Conservation (phyloP, 35 echinoderm and acorn worm species). For the Hemicentrotus pulcherrimus region DNA sequence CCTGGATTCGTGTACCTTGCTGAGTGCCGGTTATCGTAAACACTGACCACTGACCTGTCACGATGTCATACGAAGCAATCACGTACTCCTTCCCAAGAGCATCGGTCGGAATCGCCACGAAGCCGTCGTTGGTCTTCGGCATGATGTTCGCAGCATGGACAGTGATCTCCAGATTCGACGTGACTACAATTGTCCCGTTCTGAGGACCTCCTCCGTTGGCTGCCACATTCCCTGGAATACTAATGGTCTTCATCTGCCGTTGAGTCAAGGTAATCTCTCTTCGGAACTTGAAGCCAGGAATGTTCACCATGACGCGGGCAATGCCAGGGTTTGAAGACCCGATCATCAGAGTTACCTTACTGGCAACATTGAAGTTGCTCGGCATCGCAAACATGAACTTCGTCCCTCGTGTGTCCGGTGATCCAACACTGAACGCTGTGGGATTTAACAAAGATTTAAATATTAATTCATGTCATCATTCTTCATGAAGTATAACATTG, state of each 20-base stretch:
- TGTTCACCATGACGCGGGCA: slow-evolving; percentile 53
- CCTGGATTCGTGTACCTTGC: slow-evolving; percentile 69
- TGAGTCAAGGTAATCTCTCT: slow-evolving; percentile 45
- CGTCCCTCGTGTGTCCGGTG: slow-evolving; percentile 71
- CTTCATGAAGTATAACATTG: too few species aligned
- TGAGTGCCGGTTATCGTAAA: slow-evolving; percentile 68
- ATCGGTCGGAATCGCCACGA: slow-evolving; percentile 77
- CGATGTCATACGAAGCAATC: slow-evolving; percentile 79
- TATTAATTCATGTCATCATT: too few species aligned
- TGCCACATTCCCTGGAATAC: slow-evolving; percentile 63
- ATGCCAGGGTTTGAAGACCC: slow-evolving; percentile 56
- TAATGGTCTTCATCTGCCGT: slow-evolving; percentile 15
- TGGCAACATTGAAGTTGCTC: slow-evolving; percentile 66
- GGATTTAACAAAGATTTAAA: background rate
- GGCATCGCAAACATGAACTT: slow-evolving; percentile 86
- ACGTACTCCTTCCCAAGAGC: slow-evolving; percentile 81
- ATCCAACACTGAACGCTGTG: background rate
- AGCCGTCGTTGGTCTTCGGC: slow-evolving; percentile 75
- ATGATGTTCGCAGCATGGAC: slow-evolving; percentile 72
- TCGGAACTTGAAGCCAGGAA: slow-evolving; percentile 59
- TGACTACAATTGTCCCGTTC: slow-evolving; percentile 72
- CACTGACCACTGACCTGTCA: slow-evolving; percentile 66
- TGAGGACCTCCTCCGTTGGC: slow-evolving; percentile 72
- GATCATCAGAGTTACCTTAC: slow-evolving; percentile 62
- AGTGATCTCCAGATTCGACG: slow-evolving; percentile 58